Evolutionary conservation across 2,797 vertebrate genomes (phyloP), one percentile per base, ranked within the genome.

Genomic region (Crax fasciolata): DNA sequence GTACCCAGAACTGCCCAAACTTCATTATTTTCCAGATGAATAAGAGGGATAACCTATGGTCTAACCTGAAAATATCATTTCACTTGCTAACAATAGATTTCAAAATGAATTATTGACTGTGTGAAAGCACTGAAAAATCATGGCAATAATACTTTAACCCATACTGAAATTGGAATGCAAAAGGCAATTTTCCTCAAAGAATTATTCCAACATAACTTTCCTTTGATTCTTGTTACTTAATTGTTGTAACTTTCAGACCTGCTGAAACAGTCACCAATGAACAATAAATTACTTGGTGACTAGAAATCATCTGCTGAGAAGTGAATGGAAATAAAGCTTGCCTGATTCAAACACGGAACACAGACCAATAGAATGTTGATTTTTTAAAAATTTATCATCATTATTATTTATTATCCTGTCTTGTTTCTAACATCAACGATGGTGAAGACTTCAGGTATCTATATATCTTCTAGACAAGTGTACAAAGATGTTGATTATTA

Each of bases 1-100:
- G 9, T 44, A 84, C 32, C 43, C 17, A 52, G 23, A 75, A 76
- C 39, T 58, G 75, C 8, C 12, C 25, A 59, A 28, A 41, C 66
- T 83, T 70, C 52, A 58, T 54, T 58, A 70, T 63, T 85, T 94
- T 70, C 51, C 61, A 80, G 13, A 27, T 57, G 91, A 92, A 92
- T 28, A 84, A 63, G 49, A 15, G 74, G 14, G 30, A 8, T 39
- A 89, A 63, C 23, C 11, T 71, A 21, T 54, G 72, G 18, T 77
- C 11, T 68, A 49, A 43, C 74, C 27, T 58, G 41, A 92, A 77
- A 30, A 65, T 2, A 30, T 44, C 55, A 43, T 68, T 87, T 59
- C 30, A 67, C 15, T 74, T 81, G 23, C 35, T 78, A 67, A 51
- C 5, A 3, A 57, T 11, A 78, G 43, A 58, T 63, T 67, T 77